Base-by-base conservation (phyloP, 2,113 vertebrate genomes). In the Cnemophilus loriae region DNA sequence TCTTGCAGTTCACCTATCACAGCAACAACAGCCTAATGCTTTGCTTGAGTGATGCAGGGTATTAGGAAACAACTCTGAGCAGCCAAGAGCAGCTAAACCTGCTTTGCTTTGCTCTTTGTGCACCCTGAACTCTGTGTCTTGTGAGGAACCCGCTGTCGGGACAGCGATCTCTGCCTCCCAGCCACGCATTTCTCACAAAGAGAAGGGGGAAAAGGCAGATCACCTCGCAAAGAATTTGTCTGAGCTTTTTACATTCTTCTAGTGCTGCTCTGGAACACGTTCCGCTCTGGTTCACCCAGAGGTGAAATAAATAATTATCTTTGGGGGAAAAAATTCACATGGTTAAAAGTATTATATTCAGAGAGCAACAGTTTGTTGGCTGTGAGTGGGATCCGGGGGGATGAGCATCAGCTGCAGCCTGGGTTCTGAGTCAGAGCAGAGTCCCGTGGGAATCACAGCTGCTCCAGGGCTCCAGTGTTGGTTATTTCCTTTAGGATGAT, bases 61-160 rank as follows among this genome's bases (percentile, higher is more conserved):
- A 32, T 86, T 91, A 81, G 56, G 67, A 95, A 95, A 95, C n/a
- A 56, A 4, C 12, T 28, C 61, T 13, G 30, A 71, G 69, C 41
- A 89, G 76, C 92, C 92, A 92, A 89, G 24, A 89, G 80, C 84
- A 88, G 57, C 80, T 64, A 69, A 90, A 94, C 73, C 57, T 87
- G 53, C 80, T 84, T 87, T 75, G 23, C 75, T 96, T 50, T 94
- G 61, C 74, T 93, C 71, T 84, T 95, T 27, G 13, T 53, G 86
- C 93, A 47, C 73, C 1, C 2, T 94, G 93, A 97, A 77, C 70
- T 93, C 83, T 52, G 42, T 84, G 50, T 87, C 74, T 90, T 65
- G 63, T 67, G 59, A 93, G 88, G 87, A 95, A 91, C 87, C 95
- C 97, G 89, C 89, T 90, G 95, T 95, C 96, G 70, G 46, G 55